Evolutionary conservation across 2,888 invertebrate species (phyloP).

Genomic region (Litoditis marina): DNA sequence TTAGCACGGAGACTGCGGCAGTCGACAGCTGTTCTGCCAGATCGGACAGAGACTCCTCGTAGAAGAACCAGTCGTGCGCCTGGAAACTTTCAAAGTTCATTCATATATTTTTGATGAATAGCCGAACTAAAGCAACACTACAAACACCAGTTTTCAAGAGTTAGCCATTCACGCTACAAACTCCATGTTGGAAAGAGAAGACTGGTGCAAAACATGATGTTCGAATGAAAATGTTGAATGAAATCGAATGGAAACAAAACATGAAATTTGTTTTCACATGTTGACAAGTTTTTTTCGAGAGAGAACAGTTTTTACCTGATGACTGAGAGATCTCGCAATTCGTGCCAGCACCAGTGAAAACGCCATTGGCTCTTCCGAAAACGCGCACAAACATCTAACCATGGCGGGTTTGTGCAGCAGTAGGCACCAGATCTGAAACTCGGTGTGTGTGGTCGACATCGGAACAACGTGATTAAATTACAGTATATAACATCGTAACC

Average conservation of each 20-base stretch:
- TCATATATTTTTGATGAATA: no score
- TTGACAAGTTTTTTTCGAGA: conserved; percentile 5
- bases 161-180: no score
- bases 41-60: conserved; percentile 44
- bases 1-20: conserved; percentile 39
- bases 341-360: conserved; percentile 48
- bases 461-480: not conserved
- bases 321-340: conserved; percentile 45
- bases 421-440: conserved; percentile 52
- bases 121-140: no score
- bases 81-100: no score
- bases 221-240: not conserved
- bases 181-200: no score
- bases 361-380: conserved; percentile 52
- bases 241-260: not conserved
- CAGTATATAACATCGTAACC: not conserved
- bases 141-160: no score
- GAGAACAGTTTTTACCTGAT: conserved; percentile 29
- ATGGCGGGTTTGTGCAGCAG: conserved; percentile 48
- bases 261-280: not conserved
- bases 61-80: conserved; percentile 57
- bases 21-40: conserved; percentile 37
- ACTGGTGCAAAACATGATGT: no score
- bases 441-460: no score
- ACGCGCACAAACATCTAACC: conserved; percentile 52